Base-by-base conservation (phyloP, 2,888 invertebrate genomes). In the Dynastes grantii region DNA sequence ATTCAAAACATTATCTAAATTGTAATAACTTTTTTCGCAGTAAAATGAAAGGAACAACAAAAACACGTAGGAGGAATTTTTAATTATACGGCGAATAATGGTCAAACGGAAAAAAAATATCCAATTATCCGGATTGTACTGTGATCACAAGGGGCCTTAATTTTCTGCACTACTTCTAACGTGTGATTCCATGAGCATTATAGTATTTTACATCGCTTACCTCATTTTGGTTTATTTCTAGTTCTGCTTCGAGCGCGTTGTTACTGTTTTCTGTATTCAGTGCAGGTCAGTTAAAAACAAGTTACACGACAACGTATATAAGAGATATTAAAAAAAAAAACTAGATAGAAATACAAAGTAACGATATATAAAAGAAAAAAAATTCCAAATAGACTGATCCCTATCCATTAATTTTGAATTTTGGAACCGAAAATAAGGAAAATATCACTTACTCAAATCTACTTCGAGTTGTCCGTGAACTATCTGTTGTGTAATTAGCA, bases 41-140 rank as follows among this genome's bases (percentile, higher is more conserved):
- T 22, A 58, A 16, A 58, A 2, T 9, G 8, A 2, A 58, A 22
- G 8, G 16, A 58, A 22, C 9, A 8, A 22, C 27, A 22, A 22
- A 58, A 58, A 58, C 4, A 58, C 5, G 55, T 58, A 8, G 55
- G 55, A 0, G 22, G 55, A 58, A 22, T 58, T 58, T 58, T 58
- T 45, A 45, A 58, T 22, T 22, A 8, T 4, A 27, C 27, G 5
- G 8, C n/a, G 32, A 37, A 37, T 29, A 63, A 63, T 63, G 63
- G 32, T 63, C 63, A 63, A 32, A 63, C 63, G 63, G 63, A 63
- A 27, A 58, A 58, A 58, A 22, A 9, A 22, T 16, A 16, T 22
- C 8, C n/a, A 58, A 58, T 53, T 53, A 53, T 16, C 13, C 16
- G 16, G 22, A 22, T 22, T 22, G 22, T 37, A 5, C 5, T 37